These are phyloP conservation scores for Dicerorhinus sumatrensis DNA, from an alignment of 2,113 vertebrate genomes.

Conservation along the genomic window DNA sequence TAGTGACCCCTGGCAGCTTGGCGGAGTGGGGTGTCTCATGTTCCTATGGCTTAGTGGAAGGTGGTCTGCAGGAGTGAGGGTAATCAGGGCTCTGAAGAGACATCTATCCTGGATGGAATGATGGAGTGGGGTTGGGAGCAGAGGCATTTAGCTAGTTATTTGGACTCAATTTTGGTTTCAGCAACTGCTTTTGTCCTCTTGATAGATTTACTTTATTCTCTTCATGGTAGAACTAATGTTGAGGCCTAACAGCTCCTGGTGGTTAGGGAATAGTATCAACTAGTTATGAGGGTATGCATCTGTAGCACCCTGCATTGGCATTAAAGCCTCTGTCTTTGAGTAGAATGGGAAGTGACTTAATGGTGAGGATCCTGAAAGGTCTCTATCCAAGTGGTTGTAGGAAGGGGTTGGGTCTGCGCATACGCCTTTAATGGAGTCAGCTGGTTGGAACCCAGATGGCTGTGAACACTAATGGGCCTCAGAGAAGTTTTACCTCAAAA, in stretches of 20 bases:
- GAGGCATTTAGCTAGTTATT: not conserved
- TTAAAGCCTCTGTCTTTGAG: not conserved
- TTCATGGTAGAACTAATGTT: not conserved
- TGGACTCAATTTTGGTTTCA: not conserved
- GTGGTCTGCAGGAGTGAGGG: not conserved
- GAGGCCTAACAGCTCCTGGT: not conserved
- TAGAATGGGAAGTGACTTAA: not conserved
- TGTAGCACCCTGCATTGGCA: not conserved
- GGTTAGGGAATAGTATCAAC: conserved; percentile 1
- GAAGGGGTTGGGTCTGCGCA: not conserved
- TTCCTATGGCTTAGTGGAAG: not conserved
- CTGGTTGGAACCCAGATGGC: not conserved
- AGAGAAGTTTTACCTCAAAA: not conserved
- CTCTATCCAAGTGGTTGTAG: not conserved
- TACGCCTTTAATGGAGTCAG: not conserved
- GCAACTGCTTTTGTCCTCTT: not conserved
- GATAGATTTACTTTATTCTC: conserved; percentile 36
- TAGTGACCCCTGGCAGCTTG: not conserved
- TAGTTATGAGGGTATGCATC: not conserved
- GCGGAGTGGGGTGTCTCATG: not conserved
- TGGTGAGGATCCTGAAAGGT: not conserved
- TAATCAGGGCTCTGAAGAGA: not conserved
- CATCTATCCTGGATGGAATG: not conserved
- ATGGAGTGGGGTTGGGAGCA: not conserved
- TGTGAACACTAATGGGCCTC: not conserved